Conservation (phyloP, 2,888 invertebrate genomes). For the Noctua janthina region DNA sequence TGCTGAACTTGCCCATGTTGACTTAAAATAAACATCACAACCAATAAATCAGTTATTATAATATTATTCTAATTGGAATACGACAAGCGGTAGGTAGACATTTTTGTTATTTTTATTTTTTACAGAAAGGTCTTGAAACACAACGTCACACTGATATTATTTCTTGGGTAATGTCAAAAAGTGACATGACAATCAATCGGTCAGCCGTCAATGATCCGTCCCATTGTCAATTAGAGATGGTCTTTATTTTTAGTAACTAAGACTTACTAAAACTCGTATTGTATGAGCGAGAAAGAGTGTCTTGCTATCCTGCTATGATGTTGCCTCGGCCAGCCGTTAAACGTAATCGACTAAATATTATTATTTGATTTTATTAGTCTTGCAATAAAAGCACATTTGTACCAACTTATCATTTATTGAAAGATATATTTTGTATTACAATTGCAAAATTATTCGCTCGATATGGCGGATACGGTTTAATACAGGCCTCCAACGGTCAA, state of each 20-base stretch:
- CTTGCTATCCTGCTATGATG: neutral
- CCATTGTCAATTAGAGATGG: constrained; percentile 22
- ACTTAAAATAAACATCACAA: constrained; percentile 86
- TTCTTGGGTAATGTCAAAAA: constrained; percentile 42
- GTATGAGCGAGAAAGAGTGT: neutral
- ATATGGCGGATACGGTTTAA: no score
- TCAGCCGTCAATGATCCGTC: no score
- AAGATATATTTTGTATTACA: neutral
- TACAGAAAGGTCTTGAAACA: constrained; percentile 19
- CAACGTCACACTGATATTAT: constrained; percentile 20
- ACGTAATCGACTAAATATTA: constrained; percentile 35
- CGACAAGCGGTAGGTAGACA: constrained; percentile 37
- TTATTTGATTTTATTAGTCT: constrained; percentile 16
- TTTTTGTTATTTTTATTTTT: constrained; percentile 43
- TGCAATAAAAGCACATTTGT: constrained; percentile 10
- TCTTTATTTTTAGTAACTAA: neutral
- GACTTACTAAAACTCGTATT: neutral
- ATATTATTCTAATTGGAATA: constrained; percentile 45
- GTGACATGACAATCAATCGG: neutral
- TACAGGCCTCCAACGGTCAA: neutral
- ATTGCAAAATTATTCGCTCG: neutral
- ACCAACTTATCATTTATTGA: neutral
- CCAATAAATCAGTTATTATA: constrained; percentile 57
- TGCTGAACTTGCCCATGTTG: constrained; percentile 89
- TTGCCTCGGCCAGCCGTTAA: neutral